Conservation (phyloP, 1,140 invertebrate genomes). For the Drosophila obscura region DNA sequence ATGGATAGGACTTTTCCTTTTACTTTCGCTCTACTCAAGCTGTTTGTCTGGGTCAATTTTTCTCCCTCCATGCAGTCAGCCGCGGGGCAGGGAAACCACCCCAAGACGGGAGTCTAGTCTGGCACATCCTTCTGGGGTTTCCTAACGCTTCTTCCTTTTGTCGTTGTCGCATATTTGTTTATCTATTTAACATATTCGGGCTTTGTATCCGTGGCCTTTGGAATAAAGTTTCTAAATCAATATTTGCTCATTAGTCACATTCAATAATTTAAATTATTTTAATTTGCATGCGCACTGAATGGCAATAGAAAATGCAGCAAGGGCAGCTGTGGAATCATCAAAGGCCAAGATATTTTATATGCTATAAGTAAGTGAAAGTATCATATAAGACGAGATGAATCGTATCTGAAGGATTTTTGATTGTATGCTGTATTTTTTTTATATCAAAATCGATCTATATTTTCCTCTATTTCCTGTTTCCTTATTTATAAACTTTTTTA, state of each 20-base stretch:
- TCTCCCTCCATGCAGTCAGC: constrained; percentile 20
- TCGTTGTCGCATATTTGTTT: constrained; percentile 46
- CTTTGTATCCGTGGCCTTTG: constrained; percentile 39
- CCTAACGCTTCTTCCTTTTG: not conserved
- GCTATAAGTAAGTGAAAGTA: too few species aligned
- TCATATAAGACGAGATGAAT: too few species aligned
- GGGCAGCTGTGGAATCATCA: constrained; percentile 1
- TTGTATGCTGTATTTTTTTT: too few species aligned
- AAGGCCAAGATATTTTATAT: not conserved
- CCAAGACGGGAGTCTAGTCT: not conserved
- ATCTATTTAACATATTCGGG: constrained; percentile 62
- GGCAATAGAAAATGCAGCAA: not conserved
- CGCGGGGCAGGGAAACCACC: constrained; percentile 30
- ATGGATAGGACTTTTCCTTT: not conserved
- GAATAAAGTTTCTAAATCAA: constrained; percentile 56
- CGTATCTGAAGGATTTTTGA: not conserved
- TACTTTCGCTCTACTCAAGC: not conserved
- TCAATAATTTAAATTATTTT: constrained; percentile 73
- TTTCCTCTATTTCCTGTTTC: too few species aligned
- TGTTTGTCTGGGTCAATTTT: constrained; percentile 28
- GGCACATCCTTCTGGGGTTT: not conserved
- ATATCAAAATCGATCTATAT: too few species aligned
- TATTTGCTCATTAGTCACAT: constrained; percentile 78
- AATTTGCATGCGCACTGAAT: constrained; percentile 38
- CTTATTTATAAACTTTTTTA: too few species aligned